Evolutionary conservation across 2,888 invertebrate genomes (phyloP), one percentile per base, ranked within the genome.

Genomic region (Ennomos fuscantarius): DNA sequence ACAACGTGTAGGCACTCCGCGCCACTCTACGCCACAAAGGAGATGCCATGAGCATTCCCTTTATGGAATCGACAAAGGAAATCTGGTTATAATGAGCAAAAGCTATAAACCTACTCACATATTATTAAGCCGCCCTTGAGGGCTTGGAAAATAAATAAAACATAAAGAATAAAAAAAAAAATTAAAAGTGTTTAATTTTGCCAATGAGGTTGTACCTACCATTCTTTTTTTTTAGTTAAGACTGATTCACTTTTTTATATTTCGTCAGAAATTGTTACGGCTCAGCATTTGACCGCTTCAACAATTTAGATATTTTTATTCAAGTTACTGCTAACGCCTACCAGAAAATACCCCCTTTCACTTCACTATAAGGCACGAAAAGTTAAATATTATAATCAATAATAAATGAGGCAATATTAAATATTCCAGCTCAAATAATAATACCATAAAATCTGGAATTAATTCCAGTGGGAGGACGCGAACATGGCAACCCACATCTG

Each of bases 401-500:
- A 36, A 36, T n/a, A 36, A 36, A 5, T 36, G 5, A 9, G 9
- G 36, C n/a, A 37, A 43, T 32, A 24, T 13, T 43, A 39, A 11
- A 42, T 24, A 31, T 37, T n/a, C 15, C 24, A 31, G 8, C 11
- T 42, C 31, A 51, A 50, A 35, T 50, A 13, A 51, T 42, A 51
- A 36, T 41, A 24, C 40, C 11, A 58, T 48, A 58, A 48, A 58
- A 53, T 39, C 52, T 11, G 13, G 31, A 53, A 58, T 53, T 48
- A 58, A 57, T 57, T 44, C 53, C 11, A 9, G 35, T 12, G 33
- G n/a, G 33, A 34, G 13, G 34, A 34, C 45, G 45, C 35, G n/a
- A 44, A 43, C 9, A 8, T 10, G 40, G 37, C 33, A 32, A 73
- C 60, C 79, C 79, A 68, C 74, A 84, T 84, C 81, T 83, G 79